A percentile compares a stretch with the other conserved stretches of the same genome.
Evolutionary conservation across 2,888 invertebrate species (phyloP).

Genomic region (Cheilosia urbana): DNA sequence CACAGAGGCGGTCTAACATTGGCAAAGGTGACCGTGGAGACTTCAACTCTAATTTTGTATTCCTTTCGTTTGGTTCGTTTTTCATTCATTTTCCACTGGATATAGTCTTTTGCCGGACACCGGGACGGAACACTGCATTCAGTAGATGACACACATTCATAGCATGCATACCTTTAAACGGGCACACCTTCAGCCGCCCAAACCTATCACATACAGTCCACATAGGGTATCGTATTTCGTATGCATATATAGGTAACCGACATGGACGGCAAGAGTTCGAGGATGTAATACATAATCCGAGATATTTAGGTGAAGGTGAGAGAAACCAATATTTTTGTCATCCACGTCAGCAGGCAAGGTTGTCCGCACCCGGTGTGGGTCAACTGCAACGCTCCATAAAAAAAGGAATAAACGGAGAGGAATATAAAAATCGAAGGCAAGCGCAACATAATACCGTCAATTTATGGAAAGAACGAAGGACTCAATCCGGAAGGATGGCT

Average conservation of each 20-base stretch:
- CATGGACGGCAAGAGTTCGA: constrained; percentile 17
- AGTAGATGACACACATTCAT: not conserved
- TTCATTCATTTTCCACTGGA: constrained; percentile 26
- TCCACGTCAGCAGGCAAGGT: constrained; percentile 43
- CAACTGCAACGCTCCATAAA: constrained; percentile 21
- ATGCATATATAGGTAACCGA: not conserved
- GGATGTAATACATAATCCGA: constrained; percentile 38
- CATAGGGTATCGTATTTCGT: not conserved
- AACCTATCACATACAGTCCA: not conserved
- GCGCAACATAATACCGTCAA: constrained; percentile 28
- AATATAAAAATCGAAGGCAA: constrained; percentile 22
- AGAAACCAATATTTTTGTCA: constrained; percentile 55
- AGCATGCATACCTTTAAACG: constrained; percentile 10
- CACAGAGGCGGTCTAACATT: not conserved
- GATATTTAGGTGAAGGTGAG: constrained; percentile 70
- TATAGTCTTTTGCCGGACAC: constrained; percentile 27
- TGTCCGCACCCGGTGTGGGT: constrained; percentile 30
- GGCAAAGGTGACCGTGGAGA: constrained; percentile 47
- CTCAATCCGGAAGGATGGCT: constrained; percentile 10
- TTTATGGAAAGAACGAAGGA: constrained; percentile 23
- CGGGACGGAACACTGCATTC: constrained; percentile 3
- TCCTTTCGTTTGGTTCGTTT: constrained; percentile 57
- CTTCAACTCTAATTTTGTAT: constrained; percentile 64
- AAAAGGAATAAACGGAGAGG: not conserved
- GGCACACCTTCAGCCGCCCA: not conserved